These are phyloP conservation scores for Scomber colias DNA, from an alignment of 2,113 vertebrate genomes.

Conservation along the genomic window DNA sequence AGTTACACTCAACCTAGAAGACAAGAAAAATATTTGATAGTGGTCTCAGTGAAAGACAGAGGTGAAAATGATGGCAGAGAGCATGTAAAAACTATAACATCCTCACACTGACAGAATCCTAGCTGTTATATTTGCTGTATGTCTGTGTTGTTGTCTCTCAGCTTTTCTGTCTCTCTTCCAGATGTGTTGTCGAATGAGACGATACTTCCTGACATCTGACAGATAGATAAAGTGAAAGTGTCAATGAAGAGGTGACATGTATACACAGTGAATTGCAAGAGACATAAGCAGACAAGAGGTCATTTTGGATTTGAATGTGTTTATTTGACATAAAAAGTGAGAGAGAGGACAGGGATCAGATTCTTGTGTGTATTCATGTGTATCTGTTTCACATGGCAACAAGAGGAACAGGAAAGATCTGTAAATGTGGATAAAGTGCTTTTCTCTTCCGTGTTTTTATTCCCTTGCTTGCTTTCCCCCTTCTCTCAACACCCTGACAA, in stretches of 20 bases:
- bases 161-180: neutral
- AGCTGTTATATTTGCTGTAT: too few relatives aligned
- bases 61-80: too few relatives aligned
- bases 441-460: neutral
- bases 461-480: neutral
- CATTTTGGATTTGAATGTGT: conserved; percentile 15
- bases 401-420: neutral
- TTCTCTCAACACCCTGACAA: neutral
- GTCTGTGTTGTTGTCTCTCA: neutral
- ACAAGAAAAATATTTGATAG: too few relatives aligned
- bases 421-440: conserved; percentile 1
- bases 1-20: too few relatives aligned
- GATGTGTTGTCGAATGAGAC: too few relatives aligned
- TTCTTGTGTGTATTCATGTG: neutral
- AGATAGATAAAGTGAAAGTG: too few relatives aligned
- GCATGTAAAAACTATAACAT: too few relatives aligned
- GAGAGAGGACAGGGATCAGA: neutral
- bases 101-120: too few relatives aligned
- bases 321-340: conserved; percentile 46
- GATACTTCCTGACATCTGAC: too few relatives aligned
- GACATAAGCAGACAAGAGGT: neutral
- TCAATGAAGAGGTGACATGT: neutral
- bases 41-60: too few relatives aligned
- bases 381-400: neutral
- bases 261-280: neutral